A percentile compares a stretch with the other conserved stretches of the same genome.
Evolutionary conservation across 2,113 vertebrate genomes (phyloP).

Genomic region (Poeciliopsis occidentalis): DNA sequence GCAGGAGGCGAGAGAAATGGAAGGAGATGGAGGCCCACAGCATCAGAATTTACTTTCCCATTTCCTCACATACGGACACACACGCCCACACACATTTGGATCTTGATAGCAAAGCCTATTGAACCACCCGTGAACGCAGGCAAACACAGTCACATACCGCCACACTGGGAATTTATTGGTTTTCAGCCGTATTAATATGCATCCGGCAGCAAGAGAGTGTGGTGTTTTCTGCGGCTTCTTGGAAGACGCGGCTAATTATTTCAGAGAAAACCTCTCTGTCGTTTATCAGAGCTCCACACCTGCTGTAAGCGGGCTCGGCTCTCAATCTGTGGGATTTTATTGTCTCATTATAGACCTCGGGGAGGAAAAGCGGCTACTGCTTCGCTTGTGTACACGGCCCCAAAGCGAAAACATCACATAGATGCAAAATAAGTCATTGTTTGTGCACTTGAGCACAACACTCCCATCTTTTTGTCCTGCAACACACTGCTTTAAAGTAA

Average conservation of each 20-base stretch:
- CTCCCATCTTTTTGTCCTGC: background rate
- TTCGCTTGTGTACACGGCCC: conserved; percentile 4
- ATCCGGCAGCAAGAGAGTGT: conserved; percentile 25
- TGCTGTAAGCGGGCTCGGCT: conserved; percentile 52
- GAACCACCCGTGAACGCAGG: conserved; percentile 8
- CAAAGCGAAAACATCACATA: background rate
- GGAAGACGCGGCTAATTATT: conserved; percentile 42
- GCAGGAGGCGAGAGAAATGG: conserved; percentile 45
- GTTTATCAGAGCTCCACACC: conserved; percentile 59
- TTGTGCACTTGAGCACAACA: background rate
- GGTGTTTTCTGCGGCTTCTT: conserved; percentile 31
- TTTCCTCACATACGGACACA: conserved; percentile 17
- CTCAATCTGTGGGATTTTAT: conserved; percentile 27
- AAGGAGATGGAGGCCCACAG: conserved; percentile 38
- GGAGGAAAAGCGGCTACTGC: conserved; percentile 9
- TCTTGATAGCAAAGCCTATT: conserved; percentile 4
- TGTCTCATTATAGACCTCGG: conserved; percentile 25
- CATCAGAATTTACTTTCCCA: conserved; percentile 43
- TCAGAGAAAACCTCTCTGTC: conserved; percentile 32
- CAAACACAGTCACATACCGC: conserved; percentile 7
- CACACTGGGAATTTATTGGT: conserved; percentile 30
- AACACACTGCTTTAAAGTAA: background rate
- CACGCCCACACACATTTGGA: conserved; percentile 4
- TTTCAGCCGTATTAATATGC: conserved; percentile 42
- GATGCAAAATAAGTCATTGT: background rate